These are phyloP conservation scores for Pangasius djambal DNA, from an alignment of 2,797 vertebrate species.

Conservation along the genomic window DNA sequence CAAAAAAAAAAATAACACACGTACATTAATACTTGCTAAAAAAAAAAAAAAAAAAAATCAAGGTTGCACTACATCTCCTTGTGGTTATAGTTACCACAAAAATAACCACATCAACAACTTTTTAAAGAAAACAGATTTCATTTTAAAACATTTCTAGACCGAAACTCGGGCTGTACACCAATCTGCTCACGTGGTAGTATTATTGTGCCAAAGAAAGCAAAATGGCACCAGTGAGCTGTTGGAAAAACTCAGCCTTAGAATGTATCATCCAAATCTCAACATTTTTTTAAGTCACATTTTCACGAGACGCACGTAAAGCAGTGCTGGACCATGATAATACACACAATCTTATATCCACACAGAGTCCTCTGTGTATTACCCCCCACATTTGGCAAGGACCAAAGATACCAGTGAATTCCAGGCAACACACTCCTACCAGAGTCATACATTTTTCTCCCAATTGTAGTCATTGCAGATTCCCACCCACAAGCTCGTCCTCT, in stretches of 20 bases:
- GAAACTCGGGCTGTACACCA: conserved; percentile 48
- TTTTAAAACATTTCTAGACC: conserved; percentile 1
- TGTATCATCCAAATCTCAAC: conserved; percentile 15
- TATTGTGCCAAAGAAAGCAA: conserved; percentile 51
- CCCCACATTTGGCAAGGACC: not conserved
- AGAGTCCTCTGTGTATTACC: not conserved
- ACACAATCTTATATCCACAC: not conserved
- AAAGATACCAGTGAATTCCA: not conserved
- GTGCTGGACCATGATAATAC: not conserved
- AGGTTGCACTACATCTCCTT: conserved; percentile 58
- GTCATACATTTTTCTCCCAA: not conserved
- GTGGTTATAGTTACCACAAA: conserved; percentile 43
- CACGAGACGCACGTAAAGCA: not conserved
- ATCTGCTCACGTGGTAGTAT: conserved; percentile 36
- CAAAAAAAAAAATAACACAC: not conserved
- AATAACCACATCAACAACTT: conserved; percentile 23
- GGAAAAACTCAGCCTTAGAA: conserved; percentile 35
- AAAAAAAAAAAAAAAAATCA: conserved; percentile 21
- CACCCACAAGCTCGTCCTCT: not conserved
- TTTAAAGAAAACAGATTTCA: not conserved
- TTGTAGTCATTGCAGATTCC: not conserved
- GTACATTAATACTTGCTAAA: conserved; percentile 38
- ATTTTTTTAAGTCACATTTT: not conserved
- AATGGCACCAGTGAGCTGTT: conserved; percentile 47
- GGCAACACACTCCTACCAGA: not conserved